Conservation (phyloP, 2,797 vertebrate genomes). For the Sus cebifrons region DNA sequence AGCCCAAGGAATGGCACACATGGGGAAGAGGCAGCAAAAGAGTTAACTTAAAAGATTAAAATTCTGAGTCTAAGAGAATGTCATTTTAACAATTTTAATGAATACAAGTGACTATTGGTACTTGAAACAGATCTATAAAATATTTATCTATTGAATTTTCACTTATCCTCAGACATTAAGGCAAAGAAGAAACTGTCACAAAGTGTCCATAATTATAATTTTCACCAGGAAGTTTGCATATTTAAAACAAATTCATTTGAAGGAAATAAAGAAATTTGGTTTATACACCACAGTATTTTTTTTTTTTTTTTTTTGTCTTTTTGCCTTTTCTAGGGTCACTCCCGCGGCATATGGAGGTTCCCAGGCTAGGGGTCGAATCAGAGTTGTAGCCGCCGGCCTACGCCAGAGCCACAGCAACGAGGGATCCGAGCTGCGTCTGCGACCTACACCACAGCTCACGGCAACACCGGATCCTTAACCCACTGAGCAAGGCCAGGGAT, state of each 20-base stretch:
- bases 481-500: no score
- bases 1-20: not conserved
- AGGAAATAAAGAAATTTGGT: slow-evolving; percentile 14
- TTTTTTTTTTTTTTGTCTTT: no score
- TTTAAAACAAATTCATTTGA: not conserved
- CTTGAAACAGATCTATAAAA: not conserved
- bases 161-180: not conserved
- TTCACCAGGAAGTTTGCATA: not conserved
- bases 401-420: no score
- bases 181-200: not conserved
- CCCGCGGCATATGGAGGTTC: no score
- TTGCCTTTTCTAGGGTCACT: no score
- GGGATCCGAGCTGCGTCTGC: no score
- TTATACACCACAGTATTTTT: not conserved
- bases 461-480: no score
- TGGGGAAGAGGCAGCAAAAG: not conserved
- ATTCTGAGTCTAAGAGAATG: not conserved
- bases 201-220: not conserved
- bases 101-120: not conserved
- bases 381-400: no score
- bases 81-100: slow-evolving; percentile 4
- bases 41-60: not conserved
- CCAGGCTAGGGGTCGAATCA: no score
- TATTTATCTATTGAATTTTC: not conserved
- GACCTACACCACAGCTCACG: no score